Percentiles rank a stretch among this genome's conserved stretches.
phyloP scores from a whole-genome alignment of 2,113 vertebrate genomes.

The Nematolebias whitei region DNA sequence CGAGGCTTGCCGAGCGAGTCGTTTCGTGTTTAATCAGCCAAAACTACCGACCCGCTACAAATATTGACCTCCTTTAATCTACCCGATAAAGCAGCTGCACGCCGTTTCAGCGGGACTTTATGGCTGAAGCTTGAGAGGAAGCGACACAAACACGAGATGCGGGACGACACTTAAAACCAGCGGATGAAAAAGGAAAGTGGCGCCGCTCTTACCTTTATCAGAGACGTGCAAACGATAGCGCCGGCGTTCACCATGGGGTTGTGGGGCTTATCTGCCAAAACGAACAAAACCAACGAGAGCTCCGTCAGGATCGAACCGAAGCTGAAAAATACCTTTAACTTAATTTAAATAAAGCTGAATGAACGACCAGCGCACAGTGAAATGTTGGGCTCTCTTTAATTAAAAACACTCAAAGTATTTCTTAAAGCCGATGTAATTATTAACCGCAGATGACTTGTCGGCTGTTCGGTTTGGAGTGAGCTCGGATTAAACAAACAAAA shows the following conservation, averaged over 20 bases:
- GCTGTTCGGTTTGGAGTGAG: too few species aligned
- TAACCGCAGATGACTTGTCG: too few species aligned
- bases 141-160: constrained; percentile 12
- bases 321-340: too few species aligned
- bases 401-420: too few species aligned
- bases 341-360: too few species aligned
- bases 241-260: constrained; percentile 99
- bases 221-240: constrained; percentile 95
- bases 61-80: constrained; percentile 21
- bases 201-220: constrained; percentile 91
- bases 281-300: constrained; percentile 49
- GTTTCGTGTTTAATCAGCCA: too few species aligned
- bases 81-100: constrained; percentile 25
- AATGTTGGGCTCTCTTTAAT: too few species aligned
- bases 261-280: constrained; percentile 91
- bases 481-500: too few species aligned
- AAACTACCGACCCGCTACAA: constrained; percentile 9
- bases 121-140: constrained; percentile 24
- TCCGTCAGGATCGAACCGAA: constrained; percentile 6
- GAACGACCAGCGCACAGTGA: too few species aligned
- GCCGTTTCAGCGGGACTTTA: neutral
- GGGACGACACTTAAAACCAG: constrained; percentile 16
- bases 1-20: too few species aligned
- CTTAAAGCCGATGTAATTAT: too few species aligned
- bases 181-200: neutral